phyloP scores from a whole-genome alignment of 2,113 vertebrate species.

The Probosciger aterrimus region DNA sequence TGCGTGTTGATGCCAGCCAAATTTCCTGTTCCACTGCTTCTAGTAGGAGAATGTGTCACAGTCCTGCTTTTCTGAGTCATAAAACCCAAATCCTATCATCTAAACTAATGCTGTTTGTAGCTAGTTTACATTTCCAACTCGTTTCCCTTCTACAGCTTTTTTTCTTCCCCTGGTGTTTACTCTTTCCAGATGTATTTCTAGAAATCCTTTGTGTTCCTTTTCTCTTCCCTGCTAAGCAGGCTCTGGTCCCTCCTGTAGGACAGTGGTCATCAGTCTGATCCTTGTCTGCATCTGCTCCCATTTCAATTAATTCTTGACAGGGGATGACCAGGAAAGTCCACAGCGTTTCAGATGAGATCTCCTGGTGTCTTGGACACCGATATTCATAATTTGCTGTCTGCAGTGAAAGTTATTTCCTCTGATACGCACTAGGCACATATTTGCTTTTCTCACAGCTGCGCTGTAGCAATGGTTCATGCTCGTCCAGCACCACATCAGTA shows the following conservation, averaged over 20 bases:
- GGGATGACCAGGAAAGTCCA: background rate
- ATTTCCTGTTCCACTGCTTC: background rate
- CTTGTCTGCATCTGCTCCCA: background rate
- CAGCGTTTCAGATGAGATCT: background rate
- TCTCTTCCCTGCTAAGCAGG: background rate
- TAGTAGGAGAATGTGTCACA: background rate
- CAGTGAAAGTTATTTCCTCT: background rate
- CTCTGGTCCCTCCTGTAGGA: background rate
- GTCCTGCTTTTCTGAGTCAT: background rate
- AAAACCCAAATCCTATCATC: background rate
- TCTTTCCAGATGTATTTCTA: slow-evolving; percentile 10
- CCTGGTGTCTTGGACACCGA: background rate
- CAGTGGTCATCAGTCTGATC: background rate
- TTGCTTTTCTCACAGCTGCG: background rate
- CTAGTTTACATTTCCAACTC: background rate
- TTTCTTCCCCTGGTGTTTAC: background rate
- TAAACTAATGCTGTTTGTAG: background rate
- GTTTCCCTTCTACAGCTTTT: slow-evolving; percentile 23
- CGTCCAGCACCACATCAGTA: background rate
- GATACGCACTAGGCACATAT: background rate
- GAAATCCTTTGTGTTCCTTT: slow-evolving; percentile 2
- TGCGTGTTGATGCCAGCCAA: background rate
- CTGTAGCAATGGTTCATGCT: background rate
- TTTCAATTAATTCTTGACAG: background rate
- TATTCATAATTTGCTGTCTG: background rate